Base-by-base conservation (phyloP, 2,797 vertebrate species). In the Miichthys miiuy region DNA sequence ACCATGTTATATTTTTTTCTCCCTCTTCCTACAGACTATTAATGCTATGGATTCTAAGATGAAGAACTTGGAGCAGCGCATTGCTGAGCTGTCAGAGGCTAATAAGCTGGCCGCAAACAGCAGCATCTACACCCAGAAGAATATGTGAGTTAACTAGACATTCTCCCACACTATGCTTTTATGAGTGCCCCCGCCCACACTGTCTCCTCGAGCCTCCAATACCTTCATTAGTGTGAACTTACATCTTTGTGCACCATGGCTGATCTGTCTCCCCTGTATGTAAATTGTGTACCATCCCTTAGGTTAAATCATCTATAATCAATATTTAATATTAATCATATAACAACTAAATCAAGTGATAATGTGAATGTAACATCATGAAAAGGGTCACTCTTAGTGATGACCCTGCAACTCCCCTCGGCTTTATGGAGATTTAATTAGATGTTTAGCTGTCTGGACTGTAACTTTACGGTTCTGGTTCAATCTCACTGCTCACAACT, bases 1-100 rank as follows among this genome's bases (percentile, higher is more conserved):
- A 30, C 20, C 42, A 23, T 63, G 21, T 66, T 68, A 5, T 38
- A 38, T 38, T 66, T 78, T 92, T 68, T 4, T 66, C 64, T 70
- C 47, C 81, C 3, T 67, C 70, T 52, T 79, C 62, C 58, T 62
- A 25, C 51, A 99, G 98, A 99, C 98, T 93, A 98, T 99, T 94
- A 99, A 98, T 88, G 98, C 98, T 41, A 98, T 99, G 98, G 98
- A 99, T 91, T 99, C 97, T 1, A 99, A 99, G 94, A 98, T 99
- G 94, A 97, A 97, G 91, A 99, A 97, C 84, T 93, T 99, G 94
- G 98, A 99, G 91, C 98, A 99, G 92, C 97, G 98, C 79, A 98
- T 99, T 57, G 95, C 96, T 68, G 98, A 99, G 89, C 88, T 99
- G 84, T 99, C 98, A 1, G 98, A 99, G 92, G 98, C 98, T 87